Conservation (phyloP, 1,140 invertebrate species). For the Drosophila nigromelanica region DNA sequence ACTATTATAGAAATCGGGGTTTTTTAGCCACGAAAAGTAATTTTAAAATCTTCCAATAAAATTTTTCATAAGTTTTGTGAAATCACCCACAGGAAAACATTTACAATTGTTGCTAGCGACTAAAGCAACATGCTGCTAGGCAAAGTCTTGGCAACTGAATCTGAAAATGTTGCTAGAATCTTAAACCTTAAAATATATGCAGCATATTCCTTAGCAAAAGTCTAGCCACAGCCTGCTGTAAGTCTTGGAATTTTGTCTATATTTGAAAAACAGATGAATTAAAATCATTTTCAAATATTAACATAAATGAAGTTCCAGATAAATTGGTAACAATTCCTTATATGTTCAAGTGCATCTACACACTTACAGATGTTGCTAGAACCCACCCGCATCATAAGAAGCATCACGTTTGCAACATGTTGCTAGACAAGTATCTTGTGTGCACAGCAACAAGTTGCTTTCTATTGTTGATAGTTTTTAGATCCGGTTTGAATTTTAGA, state of each 20-base stretch:
- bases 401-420: background rate
- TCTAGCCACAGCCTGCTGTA: background rate
- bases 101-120: background rate
- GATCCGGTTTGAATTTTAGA: background rate
- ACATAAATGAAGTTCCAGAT: background rate
- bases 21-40: too few relatives aligned
- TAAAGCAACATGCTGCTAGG: background rate
- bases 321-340: too few relatives aligned
- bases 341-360: too few relatives aligned
- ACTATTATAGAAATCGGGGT: too few relatives aligned
- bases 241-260: background rate
- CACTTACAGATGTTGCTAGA: background rate
- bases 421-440: background rate
- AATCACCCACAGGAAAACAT: background rate
- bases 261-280: too few relatives aligned
- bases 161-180: background rate
- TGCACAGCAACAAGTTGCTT: slow-evolving; percentile 2
- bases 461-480: background rate
- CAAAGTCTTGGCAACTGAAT: background rate
- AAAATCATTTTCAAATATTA: background rate
- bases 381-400: too few relatives aligned
- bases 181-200: too few relatives aligned
- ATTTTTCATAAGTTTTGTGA: too few relatives aligned
- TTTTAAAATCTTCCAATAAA: too few relatives aligned
- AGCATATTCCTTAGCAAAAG: background rate